phyloP scores from a whole-genome alignment of 2,113 vertebrate species.

The Aphelocoma coerulescens region DNA sequence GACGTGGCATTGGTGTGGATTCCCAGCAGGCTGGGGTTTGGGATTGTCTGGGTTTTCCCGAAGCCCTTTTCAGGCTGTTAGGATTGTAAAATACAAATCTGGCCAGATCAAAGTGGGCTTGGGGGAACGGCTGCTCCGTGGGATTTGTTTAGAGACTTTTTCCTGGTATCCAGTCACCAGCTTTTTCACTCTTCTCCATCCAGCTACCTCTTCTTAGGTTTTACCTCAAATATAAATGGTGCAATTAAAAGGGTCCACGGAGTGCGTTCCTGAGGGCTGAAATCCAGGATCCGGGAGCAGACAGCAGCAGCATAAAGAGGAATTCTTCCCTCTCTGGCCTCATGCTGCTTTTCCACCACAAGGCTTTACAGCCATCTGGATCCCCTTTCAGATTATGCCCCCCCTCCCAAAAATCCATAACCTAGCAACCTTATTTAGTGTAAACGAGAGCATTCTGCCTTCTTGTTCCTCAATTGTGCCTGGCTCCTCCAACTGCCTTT shows the following conservation, averaged over 20 bases:
- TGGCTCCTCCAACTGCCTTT: neutral
- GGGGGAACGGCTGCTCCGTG: rapidly evolving
- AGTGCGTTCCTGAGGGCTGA: neutral
- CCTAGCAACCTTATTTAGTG: constrained; percentile 43
- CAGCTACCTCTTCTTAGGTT: neutral
- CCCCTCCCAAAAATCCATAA: neutral
- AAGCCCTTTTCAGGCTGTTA: neutral
- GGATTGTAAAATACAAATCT: neutral
- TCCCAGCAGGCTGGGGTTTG: neutral
- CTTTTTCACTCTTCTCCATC: neutral
- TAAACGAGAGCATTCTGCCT: neutral
- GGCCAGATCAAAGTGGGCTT: neutral
- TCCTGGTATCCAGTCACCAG: neutral
- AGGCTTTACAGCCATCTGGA: constrained; percentile 52
- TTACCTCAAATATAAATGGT: neutral
- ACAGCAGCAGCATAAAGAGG: constrained; percentile 1
- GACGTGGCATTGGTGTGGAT: neutral
- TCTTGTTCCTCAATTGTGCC: neutral
- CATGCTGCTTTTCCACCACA: constrained; percentile 28
- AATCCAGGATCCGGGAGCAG: neutral
- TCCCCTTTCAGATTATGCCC: constrained; percentile 1
- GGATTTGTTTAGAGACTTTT: neutral
- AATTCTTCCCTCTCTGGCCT: constrained; percentile 46
- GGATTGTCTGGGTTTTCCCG: neutral
- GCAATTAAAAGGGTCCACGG: neutral